Evolutionary conservation across 2,797 vertebrate genomes (phyloP), one percentile per base, ranked within the genome.

Genomic region (Brotula barbata): DNA sequence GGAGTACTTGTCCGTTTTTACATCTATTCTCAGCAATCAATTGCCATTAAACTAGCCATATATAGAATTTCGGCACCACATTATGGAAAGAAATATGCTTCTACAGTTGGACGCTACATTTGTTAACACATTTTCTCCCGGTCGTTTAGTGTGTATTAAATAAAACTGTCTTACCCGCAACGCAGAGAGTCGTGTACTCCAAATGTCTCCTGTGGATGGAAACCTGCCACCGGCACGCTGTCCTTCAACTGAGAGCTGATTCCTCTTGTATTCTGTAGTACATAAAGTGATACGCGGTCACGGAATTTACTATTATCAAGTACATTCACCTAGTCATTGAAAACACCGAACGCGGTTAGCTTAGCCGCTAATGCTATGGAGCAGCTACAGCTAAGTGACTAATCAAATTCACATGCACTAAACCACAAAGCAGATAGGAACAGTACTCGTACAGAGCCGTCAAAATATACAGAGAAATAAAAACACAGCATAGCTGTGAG

Each of bases 141-240:
- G n/a, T n/a, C n/a, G n/a, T n/a, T n/a, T n/a, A n/a, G n/a, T n/a
- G 12, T 23, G 12, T 15, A 2, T 33, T 6, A 33, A 6, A 33
- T 11, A 33, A 7, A 12, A 14, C 19, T 25, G 45, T 54, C 64
- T 1, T 70, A 99, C 97, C 96, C 96, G 81, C 89, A 90, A 1
- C 94, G 92, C 28, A 99, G 88, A 47, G 94, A 87, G 85, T 96
- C 95, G 60, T 92, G 91, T 25, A 93, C 88, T 43, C 95, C 96
- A 61, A 93, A 97, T 0, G 92, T 68, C 45, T 92, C 94, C 63
- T 91, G 86, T 14, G 93, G 88, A 78, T 92, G 92, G 28, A 96
- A 89, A 0, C 95, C 96, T 13, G 90, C 71, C 68, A 98, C 83
- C 3, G 95, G 91, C 47, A 99, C 90, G 31, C 90, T 94, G 87